Percentiles rank a stretch among this genome's conserved stretches.
Conservation (phyloP, 2,888 invertebrate genomes). For the Synergus japonicus region DNA sequence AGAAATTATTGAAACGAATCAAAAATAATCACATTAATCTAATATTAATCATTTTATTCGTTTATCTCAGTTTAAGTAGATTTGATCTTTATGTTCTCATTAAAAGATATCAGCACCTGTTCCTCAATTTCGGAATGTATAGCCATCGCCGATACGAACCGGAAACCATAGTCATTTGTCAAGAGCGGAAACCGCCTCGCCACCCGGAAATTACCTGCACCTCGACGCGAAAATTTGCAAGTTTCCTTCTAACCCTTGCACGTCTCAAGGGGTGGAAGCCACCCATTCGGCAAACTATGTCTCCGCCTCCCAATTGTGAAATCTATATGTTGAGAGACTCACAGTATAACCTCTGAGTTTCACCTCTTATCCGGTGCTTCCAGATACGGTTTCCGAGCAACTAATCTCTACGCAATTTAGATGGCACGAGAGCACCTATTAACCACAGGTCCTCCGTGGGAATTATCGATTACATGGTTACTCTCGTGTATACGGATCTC, state of each 20-base stretch:
- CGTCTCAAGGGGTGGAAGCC: conserved; percentile 4
- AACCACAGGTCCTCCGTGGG: conserved; percentile 50
- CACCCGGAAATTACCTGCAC: conserved; percentile 74
- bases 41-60: neutral
- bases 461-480: conserved; percentile 44
- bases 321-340: conserved; percentile 30
- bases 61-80: conserved; percentile 4
- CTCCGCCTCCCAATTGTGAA: conserved; percentile 20
- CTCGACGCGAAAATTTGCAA: conserved; percentile 75
- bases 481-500: conserved; percentile 27
- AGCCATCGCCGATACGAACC: conserved; percentile 67
- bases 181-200: conserved; percentile 73
- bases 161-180: conserved; percentile 76
- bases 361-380: conserved; percentile 39
- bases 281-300: conserved; percentile 22
- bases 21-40: neutral
- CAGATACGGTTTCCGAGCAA: conserved; percentile 42
- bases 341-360: conserved; percentile 43
- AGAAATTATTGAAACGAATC: too few species aligned
- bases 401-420: conserved; percentile 69
- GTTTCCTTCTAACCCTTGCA: conserved; percentile 66
- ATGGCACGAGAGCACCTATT: conserved; percentile 66
- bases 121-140: conserved; percentile 56
- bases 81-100: conserved; percentile 30
- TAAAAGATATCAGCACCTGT: conserved; percentile 48